Evolutionary conservation across 2,888 invertebrate genomes (phyloP), one percentile per base, ranked within the genome.

Genomic region (Molorchus minor): DNA sequence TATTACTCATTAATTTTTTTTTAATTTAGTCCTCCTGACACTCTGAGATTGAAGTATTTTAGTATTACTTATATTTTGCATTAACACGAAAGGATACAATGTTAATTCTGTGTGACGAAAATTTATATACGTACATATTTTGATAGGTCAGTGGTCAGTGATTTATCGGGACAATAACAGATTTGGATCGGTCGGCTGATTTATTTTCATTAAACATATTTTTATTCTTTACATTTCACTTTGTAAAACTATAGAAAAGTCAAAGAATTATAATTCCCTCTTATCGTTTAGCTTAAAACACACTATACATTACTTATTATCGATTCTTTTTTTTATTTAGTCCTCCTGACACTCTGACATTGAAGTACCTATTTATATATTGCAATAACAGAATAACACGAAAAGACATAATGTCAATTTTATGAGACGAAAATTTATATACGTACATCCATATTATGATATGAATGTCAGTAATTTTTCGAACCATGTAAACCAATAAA

Each of bases 41-140:
- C 20, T 44, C 35, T 49, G 56, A 56, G 49, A 57, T 54, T 58
- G 58, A 19, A 3, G n/a, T 5, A 3, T 41, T 7, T 20, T 15
- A n/a, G 25, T 21, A 44, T n/a, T n/a, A n/a, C n/a, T 13, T 40
- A 29, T 16, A 10, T 13, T 21, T 25, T 29, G 45, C 1, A 35
- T 30, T 35, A 49, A 16, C 54, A 47, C 38, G 56, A 60, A 13
- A 20, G 25, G 52, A 49, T 52, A 36, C 44, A 33, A 53, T 43
- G 54, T 41, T 56, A 8, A 15, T 40, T 3, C 33, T 35, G 20
- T 13, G 21, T 21, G 10, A 36, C 25, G 35, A 36, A 13, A 7
- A 21, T 7, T 35, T 15, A 46, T n/a, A n/a, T n/a, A n/a, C n/a
- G n/a, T n/a, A n/a, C n/a, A n/a, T n/a, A n/a, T n/a, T n/a, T n/a